These are phyloP conservation scores for Dexiosoma caninum DNA, from an alignment of 2,888 invertebrate species.

Conservation along the genomic window DNA sequence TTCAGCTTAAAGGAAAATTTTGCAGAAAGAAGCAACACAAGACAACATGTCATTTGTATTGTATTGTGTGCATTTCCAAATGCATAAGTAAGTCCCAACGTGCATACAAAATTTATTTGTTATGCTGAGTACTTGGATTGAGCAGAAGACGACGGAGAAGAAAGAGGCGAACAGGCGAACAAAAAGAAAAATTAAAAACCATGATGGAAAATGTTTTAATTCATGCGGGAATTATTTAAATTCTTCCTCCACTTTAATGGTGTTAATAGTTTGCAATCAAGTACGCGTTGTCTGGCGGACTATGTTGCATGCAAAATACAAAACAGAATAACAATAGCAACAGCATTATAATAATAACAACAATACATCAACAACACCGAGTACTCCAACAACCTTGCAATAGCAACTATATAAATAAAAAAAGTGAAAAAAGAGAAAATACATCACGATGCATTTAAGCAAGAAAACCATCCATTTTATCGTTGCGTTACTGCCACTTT, in stretches of 20 bases:
- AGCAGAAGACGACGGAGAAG: background rate
- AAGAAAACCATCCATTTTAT: constrained; percentile 57
- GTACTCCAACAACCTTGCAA: background rate
- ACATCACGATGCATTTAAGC: constrained; percentile 44
- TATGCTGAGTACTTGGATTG: constrained; percentile 24
- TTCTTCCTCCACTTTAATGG: constrained; percentile 69
- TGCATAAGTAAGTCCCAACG: background rate
- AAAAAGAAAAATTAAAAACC: background rate
- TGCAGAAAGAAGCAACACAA: background rate
- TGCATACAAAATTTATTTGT: constrained; percentile 26
- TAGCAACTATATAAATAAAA: background rate
- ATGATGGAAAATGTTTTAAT: constrained; percentile 66
- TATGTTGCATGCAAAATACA: constrained; percentile 33
- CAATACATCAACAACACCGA: constrained; percentile 7
- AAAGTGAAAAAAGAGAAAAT: background rate
- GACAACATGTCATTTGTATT: constrained; percentile 54
- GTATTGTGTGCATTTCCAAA: constrained; percentile 25
- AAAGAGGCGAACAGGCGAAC: background rate
- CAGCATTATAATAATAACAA: constrained; percentile 34
- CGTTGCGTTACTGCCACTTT: constrained; percentile 44
- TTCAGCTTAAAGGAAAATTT: background rate
- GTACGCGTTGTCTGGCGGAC: constrained; percentile 55
- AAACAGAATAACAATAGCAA: constrained; percentile 29
- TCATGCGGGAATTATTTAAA: constrained; percentile 71
- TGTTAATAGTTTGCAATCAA: constrained; percentile 73